Evolutionary conservation across 2,113 vertebrate species (phyloP), one percentile per base, ranked within the genome.

Genomic region (Pterophyllum scalare): DNA sequence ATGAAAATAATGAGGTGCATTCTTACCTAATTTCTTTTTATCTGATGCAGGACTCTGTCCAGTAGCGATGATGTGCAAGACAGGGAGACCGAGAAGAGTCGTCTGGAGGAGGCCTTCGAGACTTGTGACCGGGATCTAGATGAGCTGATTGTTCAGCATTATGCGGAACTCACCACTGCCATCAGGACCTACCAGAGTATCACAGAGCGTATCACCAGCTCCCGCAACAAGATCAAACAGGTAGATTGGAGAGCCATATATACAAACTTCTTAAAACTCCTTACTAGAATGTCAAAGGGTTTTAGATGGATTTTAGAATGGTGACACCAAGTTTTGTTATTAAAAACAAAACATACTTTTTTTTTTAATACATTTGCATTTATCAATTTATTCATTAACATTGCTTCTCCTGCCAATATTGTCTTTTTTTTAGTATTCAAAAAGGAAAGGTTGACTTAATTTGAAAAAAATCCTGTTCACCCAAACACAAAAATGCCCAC

Each of bases 131-230:
- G 94, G 5, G 97, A 97, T 82, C 88, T 99, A 91, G 98, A 99
- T 59, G 95, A 98, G 76, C 89, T 98, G 84, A 99, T 99, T 1
- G 97, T 98, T 31, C 98, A 99, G 91, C 98, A 99, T 93, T 99
- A 99, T 90, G 98, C 97, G 0, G 98, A 99, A 82, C 92, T 99
- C 43, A 99, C 98, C 15, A 99, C 98, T 0, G 98, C 98, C 49
- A 99, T 99, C 90, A 96, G 97, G 91, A 99, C 98, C 0, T 99
- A 99, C 95, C 98, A 99, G 95, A 99, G 98, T 95, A 99, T 99
- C 95, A 99, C 98, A 0, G 98, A 99, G 92, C 97, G 98, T 80
- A 99, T 99, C 95, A 99, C 97, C 90, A 98, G 90, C 94, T 99
- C 98, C 0, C 96, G 98, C 46, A 98, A 98, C 92, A 99, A 99